Conservation (phyloP, 2,888 invertebrate species). For the Zeuzera pyrina region DNA sequence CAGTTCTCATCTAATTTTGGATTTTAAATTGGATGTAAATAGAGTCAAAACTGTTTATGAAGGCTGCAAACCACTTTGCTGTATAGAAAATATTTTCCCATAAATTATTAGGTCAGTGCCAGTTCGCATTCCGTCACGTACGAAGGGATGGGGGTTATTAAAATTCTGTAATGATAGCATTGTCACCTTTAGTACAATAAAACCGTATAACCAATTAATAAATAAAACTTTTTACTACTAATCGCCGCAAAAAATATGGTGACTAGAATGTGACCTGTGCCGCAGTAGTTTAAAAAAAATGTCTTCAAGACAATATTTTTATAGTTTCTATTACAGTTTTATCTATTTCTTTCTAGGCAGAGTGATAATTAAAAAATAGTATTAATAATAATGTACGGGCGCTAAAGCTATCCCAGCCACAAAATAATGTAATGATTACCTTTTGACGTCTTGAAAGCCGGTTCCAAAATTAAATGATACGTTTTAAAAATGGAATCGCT, state of each 20-base stretch:
- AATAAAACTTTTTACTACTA: background rate
- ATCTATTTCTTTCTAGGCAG: background rate
- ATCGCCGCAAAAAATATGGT: background rate
- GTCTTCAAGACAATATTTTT: no score
- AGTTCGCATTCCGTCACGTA: constrained; percentile 51
- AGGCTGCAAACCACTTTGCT: constrained; percentile 5
- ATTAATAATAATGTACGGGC: constrained; percentile 47
- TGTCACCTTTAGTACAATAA: constrained; percentile 34
- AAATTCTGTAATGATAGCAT: constrained; percentile 51
- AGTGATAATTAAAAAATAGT: constrained; percentile 42
- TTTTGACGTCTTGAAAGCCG: constrained; percentile 71
- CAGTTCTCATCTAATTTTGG: background rate
- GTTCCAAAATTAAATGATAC: constrained; percentile 73
- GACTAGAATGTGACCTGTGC: no score
- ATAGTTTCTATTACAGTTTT: no score
- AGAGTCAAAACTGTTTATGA: constrained; percentile 17
- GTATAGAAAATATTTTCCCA: constrained; percentile 46
- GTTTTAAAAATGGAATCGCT: constrained; percentile 73
- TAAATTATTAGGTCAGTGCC: constrained; percentile 57
- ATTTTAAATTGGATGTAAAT: constrained; percentile 22
- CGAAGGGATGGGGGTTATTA: constrained; percentile 55
- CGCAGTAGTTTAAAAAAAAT: no score
- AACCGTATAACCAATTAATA: background rate
- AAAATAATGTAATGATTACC: constrained; percentile 71
- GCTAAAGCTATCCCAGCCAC: constrained; percentile 58